Evolutionary conservation across 2,888 invertebrate species (phyloP).

Genomic region (Portevinia maculata): DNA sequence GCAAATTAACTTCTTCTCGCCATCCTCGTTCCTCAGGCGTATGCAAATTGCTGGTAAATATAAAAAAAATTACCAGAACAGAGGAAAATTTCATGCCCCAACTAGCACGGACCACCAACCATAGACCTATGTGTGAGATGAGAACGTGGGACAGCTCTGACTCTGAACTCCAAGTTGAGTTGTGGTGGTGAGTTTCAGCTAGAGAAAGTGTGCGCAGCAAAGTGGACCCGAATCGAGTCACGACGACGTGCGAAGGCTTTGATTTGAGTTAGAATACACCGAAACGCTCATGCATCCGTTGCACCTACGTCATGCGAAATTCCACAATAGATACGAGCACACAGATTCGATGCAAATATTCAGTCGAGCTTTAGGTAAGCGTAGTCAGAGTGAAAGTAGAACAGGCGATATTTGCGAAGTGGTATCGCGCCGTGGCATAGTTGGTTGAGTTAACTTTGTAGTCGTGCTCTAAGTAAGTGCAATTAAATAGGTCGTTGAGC

Average conservation of each 20-base stretch:
- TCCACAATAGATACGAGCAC: conserved; percentile 56
- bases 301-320: conserved; percentile 55
- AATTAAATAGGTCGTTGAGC: conserved; percentile 45
- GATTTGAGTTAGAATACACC: conserved; percentile 63
- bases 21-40: conserved; percentile 1
- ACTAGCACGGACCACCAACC: neutral
- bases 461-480: conserved; percentile 31
- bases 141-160: conserved; percentile 10
- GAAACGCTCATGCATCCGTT: conserved; percentile 52
- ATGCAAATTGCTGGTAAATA: conserved; percentile 35
- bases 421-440: conserved; percentile 13
- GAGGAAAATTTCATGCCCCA: conserved; percentile 12
- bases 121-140: neutral
- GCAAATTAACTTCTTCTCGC: conserved; percentile 67
- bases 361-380: conserved; percentile 25
- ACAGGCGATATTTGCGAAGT: conserved; percentile 58
- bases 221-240: conserved; percentile 63
- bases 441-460: conserved; percentile 12
- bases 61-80: conserved; percentile 4
- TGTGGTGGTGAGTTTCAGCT: neutral
- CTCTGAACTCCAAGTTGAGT: neutral
- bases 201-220: conserved; percentile 68
- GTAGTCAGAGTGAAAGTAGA: conserved; percentile 65
- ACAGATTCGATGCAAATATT: conserved; percentile 52
- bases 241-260: conserved; percentile 52